Percentiles rank a stretch among this genome's conserved stretches.
Conservation (phyloP, 35 echinoderm and acorn worm genomes). For the Ophioderma brevispina region DNA sequence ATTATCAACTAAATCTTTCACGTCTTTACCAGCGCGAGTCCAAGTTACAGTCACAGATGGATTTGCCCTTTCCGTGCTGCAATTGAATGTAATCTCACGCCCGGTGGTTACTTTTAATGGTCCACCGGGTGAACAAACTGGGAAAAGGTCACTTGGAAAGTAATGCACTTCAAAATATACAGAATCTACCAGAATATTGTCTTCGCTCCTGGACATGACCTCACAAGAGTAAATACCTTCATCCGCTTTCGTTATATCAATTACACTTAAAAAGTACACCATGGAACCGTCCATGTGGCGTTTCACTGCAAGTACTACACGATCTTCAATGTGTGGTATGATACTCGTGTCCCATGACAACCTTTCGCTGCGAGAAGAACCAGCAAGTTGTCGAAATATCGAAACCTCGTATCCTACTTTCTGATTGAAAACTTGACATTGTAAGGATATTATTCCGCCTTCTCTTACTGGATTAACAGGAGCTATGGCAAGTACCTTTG, state of each 20-base stretch:
- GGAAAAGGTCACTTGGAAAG: neutral
- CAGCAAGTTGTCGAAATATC: too few species aligned
- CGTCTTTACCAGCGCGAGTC: neutral
- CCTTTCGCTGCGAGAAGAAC: too few species aligned
- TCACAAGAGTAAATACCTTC: neutral
- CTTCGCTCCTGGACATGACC: neutral
- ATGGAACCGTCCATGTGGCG: neutral
- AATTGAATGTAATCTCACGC: neutral
- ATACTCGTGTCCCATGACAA: too few species aligned
- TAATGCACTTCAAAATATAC: neutral
- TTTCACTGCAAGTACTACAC: neutral
- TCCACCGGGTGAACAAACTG: neutral
- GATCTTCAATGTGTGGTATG: too few species aligned
- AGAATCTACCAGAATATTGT: neutral
- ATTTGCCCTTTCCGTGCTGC: neutral
- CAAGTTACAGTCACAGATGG: neutral
- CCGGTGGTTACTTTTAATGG: neutral
- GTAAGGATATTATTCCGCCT: too few species aligned
- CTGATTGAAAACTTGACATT: too few species aligned
- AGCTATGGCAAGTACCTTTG: too few species aligned
- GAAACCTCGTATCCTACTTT: too few species aligned
- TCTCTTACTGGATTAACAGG: too few species aligned
- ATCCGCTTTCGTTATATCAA: neutral
- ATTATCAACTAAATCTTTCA: neutral
- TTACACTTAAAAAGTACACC: neutral